Percentiles rank a stretch among this genome's conserved stretches.
These are phyloP conservation scores for Athalia circularis DNA, from an alignment of 2,888 invertebrate species.

Conservation along the genomic window DNA sequence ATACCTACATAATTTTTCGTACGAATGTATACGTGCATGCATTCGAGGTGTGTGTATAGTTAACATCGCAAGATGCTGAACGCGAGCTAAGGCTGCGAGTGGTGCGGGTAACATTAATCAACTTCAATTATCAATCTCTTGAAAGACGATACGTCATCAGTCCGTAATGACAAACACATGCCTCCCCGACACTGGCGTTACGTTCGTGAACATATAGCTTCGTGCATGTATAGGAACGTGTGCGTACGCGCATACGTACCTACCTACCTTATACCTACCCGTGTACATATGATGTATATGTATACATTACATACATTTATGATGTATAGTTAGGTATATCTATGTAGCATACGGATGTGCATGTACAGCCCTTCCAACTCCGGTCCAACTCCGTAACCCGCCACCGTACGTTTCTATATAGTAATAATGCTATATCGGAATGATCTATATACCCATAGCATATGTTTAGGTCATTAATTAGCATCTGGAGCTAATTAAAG, in stretches of 20 bases:
- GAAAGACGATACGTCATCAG: slow-evolving; percentile 52
- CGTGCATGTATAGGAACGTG: neutral
- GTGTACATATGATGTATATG: neutral
- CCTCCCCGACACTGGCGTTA: slow-evolving; percentile 55
- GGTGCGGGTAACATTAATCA: slow-evolving; percentile 42
- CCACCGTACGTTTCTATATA: neutral
- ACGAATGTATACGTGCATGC: neutral
- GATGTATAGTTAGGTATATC: neutral
- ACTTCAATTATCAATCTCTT: slow-evolving; percentile 45
- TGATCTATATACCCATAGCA: slow-evolving; percentile 64
- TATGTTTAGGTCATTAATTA: slow-evolving; percentile 71
- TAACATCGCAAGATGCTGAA: too few species aligned
- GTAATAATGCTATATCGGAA: slow-evolving; percentile 52
- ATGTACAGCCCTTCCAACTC: neutral
- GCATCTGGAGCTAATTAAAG: slow-evolving; percentile 72
- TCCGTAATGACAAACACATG: slow-evolving; percentile 71
- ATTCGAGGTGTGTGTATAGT: neutral
- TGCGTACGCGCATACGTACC: neutral
- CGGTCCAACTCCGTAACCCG: neutral
- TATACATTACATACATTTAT: neutral
- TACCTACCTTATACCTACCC: neutral
- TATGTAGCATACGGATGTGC: slow-evolving; percentile 1
- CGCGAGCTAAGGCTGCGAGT: neutral
- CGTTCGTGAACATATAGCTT: slow-evolving; percentile 3
- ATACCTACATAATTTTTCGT: neutral